phyloP scores from a whole-genome alignment of 1,140 invertebrate species.

The Danaus melanippus region DNA sequence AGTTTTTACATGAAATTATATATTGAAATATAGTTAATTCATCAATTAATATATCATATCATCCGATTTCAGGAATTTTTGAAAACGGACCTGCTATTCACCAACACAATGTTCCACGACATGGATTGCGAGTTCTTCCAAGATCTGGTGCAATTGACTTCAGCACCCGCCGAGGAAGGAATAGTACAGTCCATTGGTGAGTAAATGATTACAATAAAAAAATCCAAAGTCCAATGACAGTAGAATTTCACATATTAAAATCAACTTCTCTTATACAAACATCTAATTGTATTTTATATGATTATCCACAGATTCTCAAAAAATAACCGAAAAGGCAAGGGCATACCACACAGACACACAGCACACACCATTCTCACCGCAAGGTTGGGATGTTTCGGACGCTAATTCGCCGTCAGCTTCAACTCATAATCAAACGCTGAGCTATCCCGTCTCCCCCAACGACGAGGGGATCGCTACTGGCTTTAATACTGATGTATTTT shows the following conservation, averaged over 20 bases:
- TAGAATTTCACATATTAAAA: no score
- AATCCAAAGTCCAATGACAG: background rate
- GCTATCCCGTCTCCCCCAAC: constrained; percentile 44
- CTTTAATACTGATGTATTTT: constrained; percentile 31
- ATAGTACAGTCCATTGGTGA: constrained; percentile 61
- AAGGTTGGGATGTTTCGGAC: constrained; percentile 54
- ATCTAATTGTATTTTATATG: no score
- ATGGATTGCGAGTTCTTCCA: constrained; percentile 65
- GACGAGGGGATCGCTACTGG: constrained; percentile 28
- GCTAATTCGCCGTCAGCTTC: constrained; percentile 45
- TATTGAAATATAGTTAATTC: background rate
- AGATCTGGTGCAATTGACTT: constrained; percentile 62
- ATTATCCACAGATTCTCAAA: constrained; percentile 38
- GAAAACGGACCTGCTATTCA: constrained; percentile 55
- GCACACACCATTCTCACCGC: constrained; percentile 58
- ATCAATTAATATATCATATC: constrained; percentile 30
- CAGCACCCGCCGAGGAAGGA: constrained; percentile 50
- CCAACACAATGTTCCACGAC: constrained; percentile 57
- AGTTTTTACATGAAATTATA: constrained; percentile 1
- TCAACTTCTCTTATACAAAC: no score
- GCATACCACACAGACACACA: constrained; percentile 56
- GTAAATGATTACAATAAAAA: constrained; percentile 10
- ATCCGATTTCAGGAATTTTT: constrained; percentile 56
- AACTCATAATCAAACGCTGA: constrained; percentile 31
- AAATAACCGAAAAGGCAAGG: constrained; percentile 42